phyloP scores from a whole-genome alignment of 2,797 vertebrate genomes.

The Lacerta agilis region DNA sequence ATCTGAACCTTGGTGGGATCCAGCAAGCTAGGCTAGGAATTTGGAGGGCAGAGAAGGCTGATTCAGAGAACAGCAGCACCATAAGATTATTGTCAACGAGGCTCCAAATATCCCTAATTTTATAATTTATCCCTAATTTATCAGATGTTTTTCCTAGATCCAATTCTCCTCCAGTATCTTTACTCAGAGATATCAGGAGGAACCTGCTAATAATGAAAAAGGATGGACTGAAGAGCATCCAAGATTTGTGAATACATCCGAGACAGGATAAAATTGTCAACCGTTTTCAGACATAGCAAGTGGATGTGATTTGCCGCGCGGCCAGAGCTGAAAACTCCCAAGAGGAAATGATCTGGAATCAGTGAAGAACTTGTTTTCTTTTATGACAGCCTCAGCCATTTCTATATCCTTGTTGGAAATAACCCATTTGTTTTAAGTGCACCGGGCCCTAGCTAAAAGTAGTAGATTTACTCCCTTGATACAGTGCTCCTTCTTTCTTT shows the following conservation, averaged over 20 bases:
- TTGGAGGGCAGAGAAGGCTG: neutral
- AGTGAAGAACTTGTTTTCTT: neutral
- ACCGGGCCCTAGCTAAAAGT: slow-evolving; percentile 16
- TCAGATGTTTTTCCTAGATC: neutral
- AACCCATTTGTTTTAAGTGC: slow-evolving; percentile 25
- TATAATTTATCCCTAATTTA: neutral
- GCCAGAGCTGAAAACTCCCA: slow-evolving; percentile 9
- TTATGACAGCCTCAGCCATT: neutral
- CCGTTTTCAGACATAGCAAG: slow-evolving; percentile 34
- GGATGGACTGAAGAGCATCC: neutral
- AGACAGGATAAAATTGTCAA: slow-evolving; percentile 22
- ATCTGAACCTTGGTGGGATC: neutral
- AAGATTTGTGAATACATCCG: neutral
- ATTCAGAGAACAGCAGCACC: neutral
- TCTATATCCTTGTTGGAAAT: slow-evolving; percentile 27
- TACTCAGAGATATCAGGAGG: neutral
- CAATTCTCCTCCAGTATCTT: neutral
- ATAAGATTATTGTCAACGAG: neutral
- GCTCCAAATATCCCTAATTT: neutral
- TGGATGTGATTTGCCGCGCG: slow-evolving; percentile 16
- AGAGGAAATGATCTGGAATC: slow-evolving; percentile 38
- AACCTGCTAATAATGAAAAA: neutral
- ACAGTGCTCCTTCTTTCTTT: slow-evolving; percentile 18
- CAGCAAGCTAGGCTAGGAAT: too few relatives aligned
- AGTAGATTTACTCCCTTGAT: slow-evolving; percentile 41